Base-by-base conservation (phyloP, 2,113 vertebrate species). In the Lanius collurio region DNA sequence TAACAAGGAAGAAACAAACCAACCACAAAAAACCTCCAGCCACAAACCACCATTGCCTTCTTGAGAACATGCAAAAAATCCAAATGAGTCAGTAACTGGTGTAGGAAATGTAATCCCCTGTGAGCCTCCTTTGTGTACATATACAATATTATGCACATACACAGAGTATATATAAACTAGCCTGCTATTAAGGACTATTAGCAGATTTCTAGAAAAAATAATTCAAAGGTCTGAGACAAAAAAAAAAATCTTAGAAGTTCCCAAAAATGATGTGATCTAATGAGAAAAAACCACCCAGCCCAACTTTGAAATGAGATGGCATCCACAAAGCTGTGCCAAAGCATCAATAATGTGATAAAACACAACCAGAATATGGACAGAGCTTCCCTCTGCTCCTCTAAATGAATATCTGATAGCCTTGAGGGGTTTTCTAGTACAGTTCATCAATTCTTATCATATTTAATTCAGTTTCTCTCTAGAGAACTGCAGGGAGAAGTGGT, bases 381-480 rank as follows among this genome's bases (percentile, higher is more conserved):
- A 24, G 39, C 81, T 69, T 83, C 49, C 71, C 67, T 78, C 74
- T 85, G 56, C 79, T 84, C 49, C 82, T 60, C 41, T 47, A 77
- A 73, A 62, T 35, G 49, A 77, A 2, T 80, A 74, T 83, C 93
- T 91, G 81, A 87, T 55, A 69, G 91, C 74, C 78, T 77, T 26
- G 15, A 91, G 87, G 93, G 55, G 13, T 53, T 95, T 91, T 59
- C 46, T 44, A 44, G 81, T 47, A 52, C 67, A 85, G 53, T 85
- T 93, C 69, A 76, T 91, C 95, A 86, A 92, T 95, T 90, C 90
- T 95, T 93, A 90, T 44, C 67, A 76, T 77, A 88, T 73, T 95
- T 91, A 94, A 89, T 90, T 96, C 74, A 77, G 60, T 80, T 68
- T 46, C n/a, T 83, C 86, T 83, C 24, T 26, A 79, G 82, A 94